Base-by-base conservation (phyloP, 2,797 vertebrate genomes). In the Valencia hispanica region DNA sequence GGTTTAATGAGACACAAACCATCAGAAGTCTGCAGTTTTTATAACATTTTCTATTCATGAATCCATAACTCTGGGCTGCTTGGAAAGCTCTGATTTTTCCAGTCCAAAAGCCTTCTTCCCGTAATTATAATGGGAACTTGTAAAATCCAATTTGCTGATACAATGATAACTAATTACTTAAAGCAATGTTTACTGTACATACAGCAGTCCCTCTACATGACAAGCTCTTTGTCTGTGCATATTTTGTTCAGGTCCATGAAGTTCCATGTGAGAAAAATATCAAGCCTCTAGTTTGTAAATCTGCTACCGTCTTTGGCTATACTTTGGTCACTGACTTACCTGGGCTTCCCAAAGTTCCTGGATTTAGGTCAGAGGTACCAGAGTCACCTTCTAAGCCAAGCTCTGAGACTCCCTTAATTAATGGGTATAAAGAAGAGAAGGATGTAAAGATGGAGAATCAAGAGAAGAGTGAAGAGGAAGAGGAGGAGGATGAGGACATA, bases 401-500 rank as follows among this genome's bases (percentile, higher is more conserved):
- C 47, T 59, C 81, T 20, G 81, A 86, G 65, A 78, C 68, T 25
- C 43, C 74, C 39, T 25, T 80, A 7, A 41, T 80, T 14, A 88
- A 86, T 48, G 89, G 81, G 55, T 79, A 61, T 78, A 78, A 74
- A 17, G 66, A 55, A 72, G 88, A 59, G 47, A 74, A 77, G 45
- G 85, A 82, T 68, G 70, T 53, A 27, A 77, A 55, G 32, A 43
- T 75, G 17, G 84, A 83, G 47, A 68, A n/a, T 8, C 75, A 79
- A 34, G 88, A 86, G 32, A 88, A 78, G 91, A 94, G 63, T 66
- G 89, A 89, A 27, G 89, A 89, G 2, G 84, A 84, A 5, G 85
- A 79, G 4, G 95, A 94, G 0, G 94, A 95, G 18, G 95, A 96
- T 59, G 94, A 96, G 0, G 87, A 95, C 50, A 93, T 95, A 82